Base-by-base conservation (phyloP, 2,113 vertebrate species). In the Caranx ignobilis region DNA sequence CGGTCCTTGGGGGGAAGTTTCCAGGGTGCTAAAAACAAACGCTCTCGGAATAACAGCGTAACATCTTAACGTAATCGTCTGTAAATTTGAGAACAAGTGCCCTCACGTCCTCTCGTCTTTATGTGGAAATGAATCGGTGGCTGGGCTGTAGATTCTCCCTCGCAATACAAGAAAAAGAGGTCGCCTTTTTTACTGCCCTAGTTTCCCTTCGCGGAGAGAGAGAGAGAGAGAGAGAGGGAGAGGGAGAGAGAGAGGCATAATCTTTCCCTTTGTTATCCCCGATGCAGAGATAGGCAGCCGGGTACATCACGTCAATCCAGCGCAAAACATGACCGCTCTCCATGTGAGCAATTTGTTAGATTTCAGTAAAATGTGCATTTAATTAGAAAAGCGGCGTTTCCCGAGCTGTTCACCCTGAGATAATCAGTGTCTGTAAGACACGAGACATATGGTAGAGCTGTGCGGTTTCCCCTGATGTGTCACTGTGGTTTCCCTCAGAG, bases 251-350 rank as follows among this genome's bases (percentile, higher is more conserved):
- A 88, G 50, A 82, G 81, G 81, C 82, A 79, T 87, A 84, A 89
- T 92, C 85, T 87, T 69, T 34, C 77, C 68, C 86, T 93, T 91
- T 92, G 85, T 92, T 91, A 67, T 91, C 82, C 67, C 69, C 50
- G 84, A 72, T 71, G 84, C 83, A 48, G 5, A 80, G 80, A 85
- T 61, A 83, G 77, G 48, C 86, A 66, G 87, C 82, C 59, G 69
- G 45, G 70, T 70, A 63, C 31, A 77, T 57, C 79, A 12, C 80
- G 16, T 77, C 76, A 8, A 37, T 70, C 77, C 84, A 56, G 61
- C 54, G 35, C 47, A 74, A 75, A 67, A 76, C 57, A 66, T 37
- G 69, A 2, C 1, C n/a, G 37, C 70, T 67, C 26, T 67, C 9
- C 31, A 60, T 66, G 57, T 56, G 72, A 37, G 73, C 68, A 72